Conservation (phyloP, 2,797 vertebrate genomes). For the Salmo trutta region DNA sequence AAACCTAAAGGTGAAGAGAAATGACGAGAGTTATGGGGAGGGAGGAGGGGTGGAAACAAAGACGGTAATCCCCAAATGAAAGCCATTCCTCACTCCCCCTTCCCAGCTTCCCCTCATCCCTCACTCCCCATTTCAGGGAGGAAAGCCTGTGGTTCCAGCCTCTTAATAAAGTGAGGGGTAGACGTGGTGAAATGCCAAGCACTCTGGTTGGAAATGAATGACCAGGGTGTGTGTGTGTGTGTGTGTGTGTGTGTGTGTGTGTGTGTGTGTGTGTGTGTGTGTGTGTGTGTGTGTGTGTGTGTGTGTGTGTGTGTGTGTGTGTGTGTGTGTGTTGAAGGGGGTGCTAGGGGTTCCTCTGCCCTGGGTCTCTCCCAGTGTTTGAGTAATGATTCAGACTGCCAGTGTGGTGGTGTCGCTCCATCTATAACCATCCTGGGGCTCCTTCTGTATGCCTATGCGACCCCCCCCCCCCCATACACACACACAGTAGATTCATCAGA, state of each 20-base stretch:
- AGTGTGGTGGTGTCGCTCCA: conserved; percentile 89
- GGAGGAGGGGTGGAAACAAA: conserved; percentile 60
- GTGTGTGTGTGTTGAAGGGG: conserved; percentile 20
- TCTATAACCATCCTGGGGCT: conserved; percentile 91
- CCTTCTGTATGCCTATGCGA: conserved; percentile 62
- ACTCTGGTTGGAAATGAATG: conserved; percentile 86
- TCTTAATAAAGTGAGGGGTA: conserved; percentile 89
- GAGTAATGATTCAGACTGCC: conserved; percentile 94
- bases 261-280: conserved; percentile 16
- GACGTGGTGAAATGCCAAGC: conserved; percentile 86
- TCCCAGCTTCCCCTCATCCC: conserved; percentile 65
- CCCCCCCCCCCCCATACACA: neutral
- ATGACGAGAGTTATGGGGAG: conserved; percentile 41
- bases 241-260: conserved; percentile 27
- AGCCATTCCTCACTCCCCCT: conserved; percentile 73
- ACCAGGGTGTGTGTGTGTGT: conserved; percentile 35
- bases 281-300: conserved; percentile 12
- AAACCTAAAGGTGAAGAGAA: conserved; percentile 46
- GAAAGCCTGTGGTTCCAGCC: conserved; percentile 37
- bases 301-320: conserved; percentile 23
- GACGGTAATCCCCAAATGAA: conserved; percentile 61
- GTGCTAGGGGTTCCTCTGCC: conserved; percentile 59
- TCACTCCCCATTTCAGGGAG: conserved; percentile 59
- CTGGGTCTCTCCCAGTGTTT: conserved; percentile 81
- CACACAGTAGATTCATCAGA: conserved; percentile 61